A percentile compares a stretch with the other conserved stretches of the same genome.
These are phyloP conservation scores for Drosophila nigritarsus DNA, from an alignment of 2,888 invertebrate genomes.

Conservation along the genomic window DNA sequence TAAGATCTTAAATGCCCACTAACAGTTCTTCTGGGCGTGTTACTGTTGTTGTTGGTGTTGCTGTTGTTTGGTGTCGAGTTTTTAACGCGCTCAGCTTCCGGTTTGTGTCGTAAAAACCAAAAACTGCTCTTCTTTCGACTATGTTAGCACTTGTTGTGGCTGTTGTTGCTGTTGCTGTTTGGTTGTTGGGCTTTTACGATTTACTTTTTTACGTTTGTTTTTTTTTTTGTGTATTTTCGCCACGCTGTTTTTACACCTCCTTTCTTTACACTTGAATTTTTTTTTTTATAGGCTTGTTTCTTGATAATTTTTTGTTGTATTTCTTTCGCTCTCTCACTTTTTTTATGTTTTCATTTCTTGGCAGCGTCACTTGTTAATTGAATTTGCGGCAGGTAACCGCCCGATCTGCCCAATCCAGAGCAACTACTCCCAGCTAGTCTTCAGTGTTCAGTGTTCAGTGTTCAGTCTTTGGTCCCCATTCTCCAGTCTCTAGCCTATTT, in stretches of 20 bases:
- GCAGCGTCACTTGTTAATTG: slow-evolving; percentile 61
- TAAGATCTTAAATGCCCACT: slow-evolving; percentile 29
- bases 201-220: slow-evolving; percentile 20
- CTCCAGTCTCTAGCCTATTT: slow-evolving; percentile 37
- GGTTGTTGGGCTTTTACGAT: slow-evolving; percentile 58
- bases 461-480: background rate
- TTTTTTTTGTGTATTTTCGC: slow-evolving; percentile 35
- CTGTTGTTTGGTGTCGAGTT: slow-evolving; percentile 32
- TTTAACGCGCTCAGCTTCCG: slow-evolving; percentile 66
- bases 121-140: slow-evolving; percentile 61
- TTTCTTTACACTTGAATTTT: slow-evolving; percentile 60
- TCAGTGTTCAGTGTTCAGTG: background rate
- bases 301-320: slow-evolving; percentile 45
- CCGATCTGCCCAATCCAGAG: slow-evolving; percentile 18
- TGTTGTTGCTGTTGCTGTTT: slow-evolving; percentile 10
- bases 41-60: slow-evolving; percentile 19
- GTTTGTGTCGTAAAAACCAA: slow-evolving; percentile 55
- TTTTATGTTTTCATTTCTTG: slow-evolving; percentile 56
- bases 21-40: slow-evolving; percentile 48
- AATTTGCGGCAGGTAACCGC: slow-evolving; percentile 67
- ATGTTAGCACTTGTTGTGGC: slow-evolving; percentile 38
- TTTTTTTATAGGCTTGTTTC: slow-evolving; percentile 61
- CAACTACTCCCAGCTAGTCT: slow-evolving; percentile 1
- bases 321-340: background rate
- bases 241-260: slow-evolving; percentile 62